Percentiles rank a stretch among this genome's conserved stretches.
phyloP scores from a whole-genome alignment of 2,113 vertebrate genomes.

The Pantherophis guttatus region DNA sequence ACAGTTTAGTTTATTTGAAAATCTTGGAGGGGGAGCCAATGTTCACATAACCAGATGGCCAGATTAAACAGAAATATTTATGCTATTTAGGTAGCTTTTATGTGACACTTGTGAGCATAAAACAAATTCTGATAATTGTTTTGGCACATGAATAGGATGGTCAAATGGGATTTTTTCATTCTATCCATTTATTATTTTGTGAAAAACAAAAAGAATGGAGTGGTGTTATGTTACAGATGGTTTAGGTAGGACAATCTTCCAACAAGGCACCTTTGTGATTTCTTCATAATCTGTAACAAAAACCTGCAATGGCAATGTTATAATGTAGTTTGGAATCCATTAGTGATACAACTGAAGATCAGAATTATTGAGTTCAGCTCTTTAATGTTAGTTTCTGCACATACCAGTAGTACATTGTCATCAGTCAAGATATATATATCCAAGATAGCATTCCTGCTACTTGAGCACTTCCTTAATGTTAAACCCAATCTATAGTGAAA shows the following conservation, averaged over 20 bases:
- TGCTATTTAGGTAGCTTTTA: neutral
- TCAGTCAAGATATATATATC: neutral
- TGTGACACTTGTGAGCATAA: neutral
- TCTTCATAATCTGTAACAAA: neutral
- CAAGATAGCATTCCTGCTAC: neutral
- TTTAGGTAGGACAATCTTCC: neutral
- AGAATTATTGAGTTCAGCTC: neutral
- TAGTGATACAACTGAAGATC: neutral
- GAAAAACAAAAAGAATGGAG: neutral
- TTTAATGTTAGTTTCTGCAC: neutral
- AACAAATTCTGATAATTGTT: neutral
- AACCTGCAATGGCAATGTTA: neutral
- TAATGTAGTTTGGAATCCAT: neutral
- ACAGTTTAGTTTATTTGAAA: neutral
- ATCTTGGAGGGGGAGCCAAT: neutral
- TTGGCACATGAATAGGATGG: neutral
- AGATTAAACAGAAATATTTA: constrained; percentile 11
- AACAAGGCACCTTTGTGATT: neutral
- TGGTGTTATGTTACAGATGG: neutral
- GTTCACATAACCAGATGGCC: neutral
- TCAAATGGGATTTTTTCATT: neutral
- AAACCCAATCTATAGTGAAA: neutral
- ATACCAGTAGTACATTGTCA: neutral
- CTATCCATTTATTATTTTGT: neutral
- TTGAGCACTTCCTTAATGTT: neutral